Evolutionary conservation across 1,140 invertebrate species (phyloP).

Genomic region (Cydia amplana): DNA sequence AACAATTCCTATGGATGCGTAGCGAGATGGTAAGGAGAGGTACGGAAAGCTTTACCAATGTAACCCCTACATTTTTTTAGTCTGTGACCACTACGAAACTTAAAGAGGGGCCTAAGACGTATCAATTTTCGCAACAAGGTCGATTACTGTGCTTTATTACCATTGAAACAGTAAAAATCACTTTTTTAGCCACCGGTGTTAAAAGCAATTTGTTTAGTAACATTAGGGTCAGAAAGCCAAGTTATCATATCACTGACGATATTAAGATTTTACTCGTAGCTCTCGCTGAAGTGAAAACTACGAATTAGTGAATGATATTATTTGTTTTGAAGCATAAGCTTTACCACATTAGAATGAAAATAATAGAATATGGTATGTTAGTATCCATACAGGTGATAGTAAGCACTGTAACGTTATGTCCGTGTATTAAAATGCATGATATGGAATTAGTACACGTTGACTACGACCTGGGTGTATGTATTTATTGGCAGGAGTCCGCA

Average conservation of each 20-base stretch:
- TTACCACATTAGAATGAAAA: neutral
- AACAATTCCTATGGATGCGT: no score
- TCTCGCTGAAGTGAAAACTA: neutral
- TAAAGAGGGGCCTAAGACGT: neutral
- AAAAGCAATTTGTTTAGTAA: neutral
- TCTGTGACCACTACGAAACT: no score
- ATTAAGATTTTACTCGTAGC: neutral
- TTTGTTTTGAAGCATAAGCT: neutral
- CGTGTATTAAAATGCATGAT: constrained; percentile 6
- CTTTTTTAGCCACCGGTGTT: neutral
- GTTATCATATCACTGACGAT: neutral
- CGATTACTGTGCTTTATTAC: no score
- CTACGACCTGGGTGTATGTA: neutral
- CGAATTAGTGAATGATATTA: constrained; percentile 4
- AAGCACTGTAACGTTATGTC: neutral
- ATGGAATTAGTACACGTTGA: neutral
- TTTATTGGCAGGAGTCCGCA: no score
- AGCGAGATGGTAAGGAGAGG: neutral
- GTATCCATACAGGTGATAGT: neutral
- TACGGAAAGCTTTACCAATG: neutral
- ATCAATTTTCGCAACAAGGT: no score
- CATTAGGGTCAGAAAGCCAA: neutral
- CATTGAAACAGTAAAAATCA: no score
- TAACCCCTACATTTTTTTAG: no score
- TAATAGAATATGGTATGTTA: neutral